Evolutionary conservation across 2,113 vertebrate genomes (phyloP), one percentile per base, ranked within the genome.

Genomic region (Malurus alboscapulatus): DNA sequence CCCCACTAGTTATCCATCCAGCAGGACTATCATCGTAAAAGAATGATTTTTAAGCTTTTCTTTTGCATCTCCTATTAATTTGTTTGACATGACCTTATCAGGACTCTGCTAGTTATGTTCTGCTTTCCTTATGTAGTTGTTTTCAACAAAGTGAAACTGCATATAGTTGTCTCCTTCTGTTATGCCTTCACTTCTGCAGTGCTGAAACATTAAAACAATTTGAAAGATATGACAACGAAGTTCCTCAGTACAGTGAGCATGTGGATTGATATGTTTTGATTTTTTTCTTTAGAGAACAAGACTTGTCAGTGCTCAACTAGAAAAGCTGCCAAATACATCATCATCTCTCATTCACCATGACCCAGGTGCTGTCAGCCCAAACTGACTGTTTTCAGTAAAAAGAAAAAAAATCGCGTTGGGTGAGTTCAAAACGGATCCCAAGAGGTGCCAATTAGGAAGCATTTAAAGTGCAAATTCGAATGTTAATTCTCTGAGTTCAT

Each of bases 211-310:
- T 96, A 95, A 96, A 93, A 93, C 81, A 61, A 93, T 93, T 95
- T 95, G 95, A 97, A 95, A 87, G 94, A 95, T 95, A 90, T 92
- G 90, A 95, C 96, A 93, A 96, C 76, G 89, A 92, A 97, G 92
- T 86, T 94, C 93, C 91, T 96, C 96, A 90, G 81, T 65, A 69
- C 93, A 86, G 94, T 84, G 96, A 97, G 94, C 96, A 95, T 91
- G 91, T 58, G 32, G 96, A 97, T 79, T 93, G 88, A 96, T 96
- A 72, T 21, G 94, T 97, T 96, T 85, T 97, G 97, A 97, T 91
- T 93, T 92, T 89, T 92, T 94, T 94, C 63, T 73, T 90, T 83
- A 63, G 92, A 92, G 96, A 93, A 97, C 92, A 66, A 17, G 93
- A 96, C 93, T 91, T 94, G 95, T 97, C 97, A 97, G 96, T 92